phyloP scores from a whole-genome alignment of 1,140 invertebrate genomes.

The Sarcophaga bullata region DNA sequence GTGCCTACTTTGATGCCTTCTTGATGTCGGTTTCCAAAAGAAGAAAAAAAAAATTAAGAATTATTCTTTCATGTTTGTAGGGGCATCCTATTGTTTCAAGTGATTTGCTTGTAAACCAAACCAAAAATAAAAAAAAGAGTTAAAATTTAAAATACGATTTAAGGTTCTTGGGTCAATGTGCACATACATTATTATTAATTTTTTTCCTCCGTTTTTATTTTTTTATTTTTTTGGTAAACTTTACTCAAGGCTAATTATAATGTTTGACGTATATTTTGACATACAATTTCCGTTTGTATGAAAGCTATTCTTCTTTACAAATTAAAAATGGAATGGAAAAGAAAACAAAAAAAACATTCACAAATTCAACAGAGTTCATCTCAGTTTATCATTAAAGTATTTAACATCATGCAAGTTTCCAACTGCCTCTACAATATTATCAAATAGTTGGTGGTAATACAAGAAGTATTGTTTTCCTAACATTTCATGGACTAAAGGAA shows the following conservation, averaged over 20 bases:
- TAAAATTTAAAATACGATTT: no score
- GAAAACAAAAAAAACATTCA: no score
- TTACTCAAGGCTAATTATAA: not conserved
- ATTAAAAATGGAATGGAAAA: no score
- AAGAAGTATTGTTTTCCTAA: no score
- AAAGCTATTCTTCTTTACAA: not conserved
- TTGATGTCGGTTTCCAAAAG: no score
- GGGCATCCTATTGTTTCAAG: no score
- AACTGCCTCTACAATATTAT: not conserved
- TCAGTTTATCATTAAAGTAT: not conserved
- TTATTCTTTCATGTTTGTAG: no score
- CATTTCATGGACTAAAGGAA: no score
- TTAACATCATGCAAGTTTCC: not conserved
- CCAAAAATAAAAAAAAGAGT: no score
- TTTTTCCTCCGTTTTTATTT: not conserved
- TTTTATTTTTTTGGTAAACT: not conserved
- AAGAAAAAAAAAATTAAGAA: no score
- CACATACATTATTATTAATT: conserved; percentile 5
- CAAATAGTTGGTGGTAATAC: not conserved
- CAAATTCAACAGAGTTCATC: not conserved
- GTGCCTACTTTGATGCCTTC: no score
- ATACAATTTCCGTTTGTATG: conserved; percentile 20
- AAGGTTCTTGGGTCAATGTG: conserved; percentile 1
- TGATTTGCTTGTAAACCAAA: no score
- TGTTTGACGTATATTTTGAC: conserved; percentile 35